phyloP scores from a whole-genome alignment of 1,140 invertebrate species.

The Eupristina koningsbergeri region DNA sequence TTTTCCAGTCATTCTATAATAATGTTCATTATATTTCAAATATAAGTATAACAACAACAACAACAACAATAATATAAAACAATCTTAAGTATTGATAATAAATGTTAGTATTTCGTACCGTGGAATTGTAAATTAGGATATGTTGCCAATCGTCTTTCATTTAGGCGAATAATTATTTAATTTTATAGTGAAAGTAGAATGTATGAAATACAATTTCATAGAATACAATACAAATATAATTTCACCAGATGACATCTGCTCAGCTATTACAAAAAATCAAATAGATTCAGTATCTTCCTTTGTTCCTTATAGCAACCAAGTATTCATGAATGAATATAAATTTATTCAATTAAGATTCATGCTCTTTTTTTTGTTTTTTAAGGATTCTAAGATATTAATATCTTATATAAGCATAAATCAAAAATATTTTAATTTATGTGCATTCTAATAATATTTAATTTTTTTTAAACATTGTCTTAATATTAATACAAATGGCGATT shows the following conservation, averaged over 20 bases:
- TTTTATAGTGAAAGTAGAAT: conserved; percentile 22
- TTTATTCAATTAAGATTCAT: neutral
- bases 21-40: no score
- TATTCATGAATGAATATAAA: neutral
- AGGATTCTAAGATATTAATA: neutral
- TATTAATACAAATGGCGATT: no score
- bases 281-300: neutral
- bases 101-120: no score
- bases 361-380: neutral
- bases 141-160: neutral
- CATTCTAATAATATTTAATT: no score
- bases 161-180: neutral
- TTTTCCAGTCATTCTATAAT: no score
- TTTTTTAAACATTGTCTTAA: no score
- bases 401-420: neutral
- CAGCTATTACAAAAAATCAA: neutral
- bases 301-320: neutral
- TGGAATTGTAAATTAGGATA: neutral
- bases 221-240: no score
- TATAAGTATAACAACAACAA: no score
- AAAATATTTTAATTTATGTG: no score
- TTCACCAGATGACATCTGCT: neutral
- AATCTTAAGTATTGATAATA: no score
- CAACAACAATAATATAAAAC: no score
- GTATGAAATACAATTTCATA: neutral